Conservation (phyloP, 1,140 invertebrate genomes). For the Tribolium madens region DNA sequence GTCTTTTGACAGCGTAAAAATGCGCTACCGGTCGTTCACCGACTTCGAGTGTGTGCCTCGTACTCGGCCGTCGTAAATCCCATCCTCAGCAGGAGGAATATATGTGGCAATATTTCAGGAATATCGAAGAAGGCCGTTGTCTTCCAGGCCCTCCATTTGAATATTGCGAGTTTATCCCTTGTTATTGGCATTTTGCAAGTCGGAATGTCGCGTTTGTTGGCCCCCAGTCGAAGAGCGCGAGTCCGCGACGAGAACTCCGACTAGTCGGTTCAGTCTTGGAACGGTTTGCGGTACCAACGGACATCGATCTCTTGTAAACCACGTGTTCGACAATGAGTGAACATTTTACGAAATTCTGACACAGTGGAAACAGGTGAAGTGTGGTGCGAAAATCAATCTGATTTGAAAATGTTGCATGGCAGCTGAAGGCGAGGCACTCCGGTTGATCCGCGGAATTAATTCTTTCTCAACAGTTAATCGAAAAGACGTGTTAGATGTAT, state of each 20-base stretch:
- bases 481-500: neutral
- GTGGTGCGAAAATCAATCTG: neutral
- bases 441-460: neutral
- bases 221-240: slow-evolving; percentile 30
- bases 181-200: slow-evolving; percentile 32
- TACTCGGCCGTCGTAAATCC: slow-evolving; percentile 1
- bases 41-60: neutral
- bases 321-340: slow-evolving; percentile 15
- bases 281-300: slow-evolving; percentile 23
- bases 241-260: slow-evolving; percentile 22
- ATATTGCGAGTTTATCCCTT: slow-evolving; percentile 36
- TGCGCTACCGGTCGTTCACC: neutral
- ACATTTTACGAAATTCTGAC: neutral
- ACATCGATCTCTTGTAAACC: slow-evolving; percentile 34
- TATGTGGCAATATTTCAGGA: slow-evolving; percentile 10
- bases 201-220: slow-evolving; percentile 37
- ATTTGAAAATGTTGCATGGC: neutral
- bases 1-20: neutral
- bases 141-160: slow-evolving; percentile 28
- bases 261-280: slow-evolving; percentile 26
- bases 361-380: neutral
- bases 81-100: slow-evolving; percentile 11
- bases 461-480: slow-evolving; percentile 2
- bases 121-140: slow-evolving; percentile 3
- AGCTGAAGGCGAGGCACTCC: neutral